These are phyloP conservation scores for Eristalis tenax DNA, from an alignment of 2,888 invertebrate genomes.

Conservation along the genomic window DNA sequence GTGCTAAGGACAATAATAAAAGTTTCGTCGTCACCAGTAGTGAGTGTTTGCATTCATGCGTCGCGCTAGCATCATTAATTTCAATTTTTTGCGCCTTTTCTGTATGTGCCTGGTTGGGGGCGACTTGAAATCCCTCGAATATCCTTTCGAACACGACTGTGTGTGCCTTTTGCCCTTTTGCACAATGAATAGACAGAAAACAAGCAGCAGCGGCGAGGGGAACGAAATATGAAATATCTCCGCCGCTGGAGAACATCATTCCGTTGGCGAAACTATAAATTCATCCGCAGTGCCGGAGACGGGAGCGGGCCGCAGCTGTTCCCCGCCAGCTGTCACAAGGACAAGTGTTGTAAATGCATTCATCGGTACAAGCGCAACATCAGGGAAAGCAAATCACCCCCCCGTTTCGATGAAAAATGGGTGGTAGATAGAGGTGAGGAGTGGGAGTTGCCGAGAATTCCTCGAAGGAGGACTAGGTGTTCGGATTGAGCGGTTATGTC, in stretches of 20 bases:
- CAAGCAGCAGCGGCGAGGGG: neutral
- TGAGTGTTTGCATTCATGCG: constrained; percentile 43
- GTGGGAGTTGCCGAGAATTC: constrained; percentile 2
- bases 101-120: neutral
- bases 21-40: constrained; percentile 23
- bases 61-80: constrained; percentile 48
- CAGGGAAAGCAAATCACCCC: constrained; percentile 5
- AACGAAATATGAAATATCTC: constrained; percentile 32
- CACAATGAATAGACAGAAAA: constrained; percentile 10
- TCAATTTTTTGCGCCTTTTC: constrained; percentile 11
- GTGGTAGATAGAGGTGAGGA: too few species aligned
- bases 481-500: neutral
- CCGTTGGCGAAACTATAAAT: constrained; percentile 36
- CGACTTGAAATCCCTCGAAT: constrained; percentile 43
- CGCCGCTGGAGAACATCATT: constrained; percentile 15
- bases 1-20: constrained; percentile 35
- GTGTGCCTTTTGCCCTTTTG: constrained; percentile 16
- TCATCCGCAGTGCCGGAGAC: constrained; percentile 14
- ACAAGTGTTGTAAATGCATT: constrained; percentile 41
- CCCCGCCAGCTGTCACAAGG: constrained; percentile 47
- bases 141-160: constrained; percentile 48
- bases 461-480: neutral
- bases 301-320: neutral
- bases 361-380: neutral
- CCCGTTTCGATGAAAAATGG: neutral